phyloP scores from a whole-genome alignment of 2,113 vertebrate genomes.

The Psilopsiagon aurifrons region DNA sequence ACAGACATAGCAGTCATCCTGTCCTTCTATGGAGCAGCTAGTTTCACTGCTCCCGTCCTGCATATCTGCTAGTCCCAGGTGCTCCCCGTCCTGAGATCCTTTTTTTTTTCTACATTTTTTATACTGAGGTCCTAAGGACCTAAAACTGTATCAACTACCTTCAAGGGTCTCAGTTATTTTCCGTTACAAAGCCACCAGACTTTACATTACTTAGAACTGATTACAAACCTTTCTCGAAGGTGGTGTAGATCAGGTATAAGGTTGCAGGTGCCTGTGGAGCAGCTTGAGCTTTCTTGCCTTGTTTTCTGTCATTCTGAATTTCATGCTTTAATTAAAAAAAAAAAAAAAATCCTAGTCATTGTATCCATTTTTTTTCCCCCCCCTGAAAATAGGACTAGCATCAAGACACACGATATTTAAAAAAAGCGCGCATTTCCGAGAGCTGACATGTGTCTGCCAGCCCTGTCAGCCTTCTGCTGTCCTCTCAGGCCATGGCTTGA shows the following conservation, averaged over 20 bases:
- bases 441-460: accelerated
- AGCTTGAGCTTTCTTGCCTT: not conserved
- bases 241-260: accelerated
- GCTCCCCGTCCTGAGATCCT: too few species aligned
- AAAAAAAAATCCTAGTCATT: not conserved
- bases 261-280: accelerated
- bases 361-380: not conserved
- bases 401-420: accelerated
- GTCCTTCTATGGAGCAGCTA: too few species aligned
- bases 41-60: too few species aligned
- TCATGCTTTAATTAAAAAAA: not conserved
- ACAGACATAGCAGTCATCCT: too few species aligned
- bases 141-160: too few species aligned
- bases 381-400: not conserved
- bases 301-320: accelerated
- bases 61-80: too few species aligned
- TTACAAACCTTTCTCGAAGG: too few species aligned
- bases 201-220: too few species aligned
- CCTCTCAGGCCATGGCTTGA: accelerated
- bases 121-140: too few species aligned
- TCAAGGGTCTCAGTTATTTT: too few species aligned
- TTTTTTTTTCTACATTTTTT: too few species aligned
- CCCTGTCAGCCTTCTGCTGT: accelerated
- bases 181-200: too few species aligned
- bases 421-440: not conserved